phyloP scores from a whole-genome alignment of 2,113 vertebrate genomes.

The Spermophilus dauricus region DNA sequence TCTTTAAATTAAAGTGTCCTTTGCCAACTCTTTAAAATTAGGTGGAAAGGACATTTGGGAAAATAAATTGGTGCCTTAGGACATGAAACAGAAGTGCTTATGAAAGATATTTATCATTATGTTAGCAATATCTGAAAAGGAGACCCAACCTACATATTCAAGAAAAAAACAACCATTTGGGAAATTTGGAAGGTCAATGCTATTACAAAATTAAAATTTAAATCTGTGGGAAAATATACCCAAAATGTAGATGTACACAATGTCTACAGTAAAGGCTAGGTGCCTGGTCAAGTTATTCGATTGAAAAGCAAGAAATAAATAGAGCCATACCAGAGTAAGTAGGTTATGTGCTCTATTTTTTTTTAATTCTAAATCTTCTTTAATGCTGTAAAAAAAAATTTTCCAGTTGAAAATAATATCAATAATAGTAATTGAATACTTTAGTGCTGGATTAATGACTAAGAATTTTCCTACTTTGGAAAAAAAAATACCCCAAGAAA shows the following conservation, averaged over 20 bases:
- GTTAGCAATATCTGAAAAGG: background rate
- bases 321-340: background rate
- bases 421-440: constrained; percentile 61
- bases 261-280: background rate
- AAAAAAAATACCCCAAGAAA: constrained; percentile 51
- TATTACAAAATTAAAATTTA: background rate
- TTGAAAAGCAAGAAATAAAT: background rate
- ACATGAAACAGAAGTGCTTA: background rate
- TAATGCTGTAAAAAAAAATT: background rate
- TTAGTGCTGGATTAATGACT: constrained; percentile 60
- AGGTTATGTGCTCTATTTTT: background rate
- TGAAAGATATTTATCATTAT: background rate
- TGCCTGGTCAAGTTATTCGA: background rate
- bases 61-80: background rate
- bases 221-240: background rate
- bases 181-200: background rate
- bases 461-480: constrained; percentile 70
- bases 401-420: constrained; percentile 36
- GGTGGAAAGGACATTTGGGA: background rate
- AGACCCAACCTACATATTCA: background rate
- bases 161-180: background rate
- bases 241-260: background rate
- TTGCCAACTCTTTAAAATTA: constrained; percentile 37
- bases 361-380: background rate
- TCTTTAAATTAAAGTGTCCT: constrained; percentile 2